Evolutionary conservation across 2,888 invertebrate genomes (phyloP), one percentile per base, ranked within the genome.

Genomic region (Steinernema carpocapsae): DNA sequence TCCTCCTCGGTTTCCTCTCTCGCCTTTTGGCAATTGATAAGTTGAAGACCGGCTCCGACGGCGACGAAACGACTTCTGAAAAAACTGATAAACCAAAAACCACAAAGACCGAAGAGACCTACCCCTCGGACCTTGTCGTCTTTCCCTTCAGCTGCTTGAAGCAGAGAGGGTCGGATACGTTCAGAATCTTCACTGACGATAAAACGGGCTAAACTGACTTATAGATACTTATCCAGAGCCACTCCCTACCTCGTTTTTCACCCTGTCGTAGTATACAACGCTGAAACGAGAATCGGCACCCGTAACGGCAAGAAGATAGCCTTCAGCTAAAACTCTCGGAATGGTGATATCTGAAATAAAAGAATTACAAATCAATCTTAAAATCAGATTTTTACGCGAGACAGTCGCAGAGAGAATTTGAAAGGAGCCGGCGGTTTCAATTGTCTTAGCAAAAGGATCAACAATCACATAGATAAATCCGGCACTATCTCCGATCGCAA

Each of bases 151-250:
- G 52, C 22, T 19, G 24, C 12, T 22, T 52, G 4, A 64, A 32
- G 29, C 29, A 26, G 17, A 29, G 10, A 22, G 64, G 64, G 3
- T 64, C 64, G 32, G 64, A 64, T 22, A 64, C 64, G n/a, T 64
- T 64, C 1, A 64, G 26, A 3, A 64, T 19, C 64, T 32, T 37
- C 37, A 14, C 17, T 19, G 24, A 29, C 32, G 29, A 12, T 12
- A 52, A 12, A n/a, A 22, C 24, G 24, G 24, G 12, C 64, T 64
- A 19, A 64, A 64, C 26, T 24, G 56, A 17, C n/a, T n/a, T n/a
- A n/a, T n/a, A n/a, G n/a, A n/a, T n/a, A n/a, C n/a, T n/a, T n/a
- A n/a, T n/a, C n/a, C n/a, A n/a, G n/a, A n/a, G n/a, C n/a, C n/a
- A n/a, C n/a, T n/a, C 37, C 10, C 3, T 37, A 64, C 64, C 12